Percentiles rank a stretch among this genome's conserved stretches.
phyloP scores from a whole-genome alignment of 2,113 vertebrate species.

The Pampusana beccarii region DNA sequence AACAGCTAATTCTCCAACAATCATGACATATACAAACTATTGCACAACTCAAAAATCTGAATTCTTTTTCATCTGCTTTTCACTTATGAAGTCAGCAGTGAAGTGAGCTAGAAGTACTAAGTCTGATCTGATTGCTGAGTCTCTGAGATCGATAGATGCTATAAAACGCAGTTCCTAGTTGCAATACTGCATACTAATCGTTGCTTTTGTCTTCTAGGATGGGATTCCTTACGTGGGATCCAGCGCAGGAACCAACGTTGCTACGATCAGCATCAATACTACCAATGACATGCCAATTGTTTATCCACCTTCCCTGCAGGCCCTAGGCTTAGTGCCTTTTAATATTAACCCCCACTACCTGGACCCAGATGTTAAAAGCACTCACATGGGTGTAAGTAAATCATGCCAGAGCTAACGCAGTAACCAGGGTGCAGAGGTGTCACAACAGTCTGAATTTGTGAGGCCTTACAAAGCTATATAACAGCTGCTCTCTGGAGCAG shows the following conservation, averaged over 20 bases:
- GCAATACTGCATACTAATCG: background rate
- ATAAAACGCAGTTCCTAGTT: background rate
- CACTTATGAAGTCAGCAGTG: background rate
- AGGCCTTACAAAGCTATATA: background rate
- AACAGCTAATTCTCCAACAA: background rate
- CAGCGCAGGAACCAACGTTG: constrained; percentile 85
- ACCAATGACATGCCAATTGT: constrained; percentile 92
- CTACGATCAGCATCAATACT: constrained; percentile 85
- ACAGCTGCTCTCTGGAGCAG: background rate
- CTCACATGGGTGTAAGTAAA: constrained; percentile 86
- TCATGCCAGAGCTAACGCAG: background rate
- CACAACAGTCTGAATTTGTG: accelerated
- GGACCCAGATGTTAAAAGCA: constrained; percentile 79
- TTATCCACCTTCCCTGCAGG: constrained; percentile 81
- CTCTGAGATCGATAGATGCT: background rate
- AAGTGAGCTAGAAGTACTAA: background rate
- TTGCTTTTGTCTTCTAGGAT: constrained; percentile 74
- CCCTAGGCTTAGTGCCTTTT: constrained; percentile 86
- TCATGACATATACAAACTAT: background rate
- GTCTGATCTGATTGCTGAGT: background rate
- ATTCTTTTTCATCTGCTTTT: background rate
- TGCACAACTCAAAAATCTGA: background rate
- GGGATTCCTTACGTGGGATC: constrained; percentile 88
- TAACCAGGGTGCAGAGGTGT: background rate
- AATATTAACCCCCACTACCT: constrained; percentile 91